phyloP scores from a whole-genome alignment of 2,113 vertebrate species.

The Euleptes europaea region DNA sequence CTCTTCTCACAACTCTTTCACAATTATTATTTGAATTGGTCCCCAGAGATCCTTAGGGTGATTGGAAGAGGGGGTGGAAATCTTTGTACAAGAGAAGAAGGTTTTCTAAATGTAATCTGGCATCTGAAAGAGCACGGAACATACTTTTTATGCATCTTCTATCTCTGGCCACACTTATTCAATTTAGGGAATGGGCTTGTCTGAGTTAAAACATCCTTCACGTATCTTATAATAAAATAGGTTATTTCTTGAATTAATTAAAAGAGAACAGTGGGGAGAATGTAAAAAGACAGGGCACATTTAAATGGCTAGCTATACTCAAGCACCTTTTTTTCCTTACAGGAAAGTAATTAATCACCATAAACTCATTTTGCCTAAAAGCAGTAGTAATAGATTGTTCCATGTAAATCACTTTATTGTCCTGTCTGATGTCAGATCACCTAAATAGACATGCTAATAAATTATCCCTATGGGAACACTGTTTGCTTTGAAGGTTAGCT shows the following conservation, averaged over 20 bases:
- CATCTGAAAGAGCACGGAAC: rapidly evolving
- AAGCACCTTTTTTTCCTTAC: constrained; percentile 34
- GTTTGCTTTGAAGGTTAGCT: constrained; percentile 47
- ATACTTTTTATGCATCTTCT: constrained; percentile 6
- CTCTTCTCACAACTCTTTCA: no score
- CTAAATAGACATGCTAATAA: constrained; percentile 53
- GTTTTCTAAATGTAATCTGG: no score
- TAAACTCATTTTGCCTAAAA: constrained; percentile 68
- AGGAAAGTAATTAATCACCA: constrained; percentile 62
- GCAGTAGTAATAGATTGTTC: constrained; percentile 54
- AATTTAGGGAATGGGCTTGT: constrained; percentile 13
- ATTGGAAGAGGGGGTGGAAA: no score
- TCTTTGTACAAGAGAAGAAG: no score
- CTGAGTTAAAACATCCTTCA: constrained; percentile 21
- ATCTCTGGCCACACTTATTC: neutral
- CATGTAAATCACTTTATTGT: constrained; percentile 60
- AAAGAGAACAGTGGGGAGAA: constrained; percentile 35
- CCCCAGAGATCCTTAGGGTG: no score
- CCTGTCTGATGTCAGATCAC: constrained; percentile 60
- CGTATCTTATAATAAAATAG: constrained; percentile 27
- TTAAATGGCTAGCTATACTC: constrained; percentile 12
- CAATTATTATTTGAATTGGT: no score
- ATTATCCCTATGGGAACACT: constrained; percentile 48
- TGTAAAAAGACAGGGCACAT: constrained; percentile 3
- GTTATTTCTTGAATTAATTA: constrained; percentile 13